A percentile compares a stretch with the other conserved stretches of the same genome.
Evolutionary conservation across 2,888 invertebrate genomes (phyloP).

Genomic region (Tuta absoluta): DNA sequence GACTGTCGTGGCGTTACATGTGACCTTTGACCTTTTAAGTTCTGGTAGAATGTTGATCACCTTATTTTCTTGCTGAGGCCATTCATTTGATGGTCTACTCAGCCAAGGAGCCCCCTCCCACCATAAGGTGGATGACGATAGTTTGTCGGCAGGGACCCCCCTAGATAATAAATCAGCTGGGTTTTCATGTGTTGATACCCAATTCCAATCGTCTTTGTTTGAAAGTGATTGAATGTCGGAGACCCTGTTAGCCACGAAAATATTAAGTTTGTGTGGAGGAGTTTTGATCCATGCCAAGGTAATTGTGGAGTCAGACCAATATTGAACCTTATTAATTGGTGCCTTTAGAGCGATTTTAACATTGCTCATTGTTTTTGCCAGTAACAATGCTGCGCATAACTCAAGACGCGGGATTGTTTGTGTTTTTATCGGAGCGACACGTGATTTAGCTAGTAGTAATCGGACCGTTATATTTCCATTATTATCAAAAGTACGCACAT

Average conservation of each 20-base stretch:
- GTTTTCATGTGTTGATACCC: conserved; percentile 3
- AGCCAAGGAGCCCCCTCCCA: background rate
- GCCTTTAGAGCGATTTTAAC: no score
- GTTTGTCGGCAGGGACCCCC: background rate
- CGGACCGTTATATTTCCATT: no score
- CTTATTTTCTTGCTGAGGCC: background rate
- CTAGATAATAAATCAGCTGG: conserved; percentile 2
- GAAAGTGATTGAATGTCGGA: background rate
- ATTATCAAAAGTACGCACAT: no score
- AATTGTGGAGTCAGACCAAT: conserved; percentile 31
- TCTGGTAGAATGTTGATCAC: no score
- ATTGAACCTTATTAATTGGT: no score
- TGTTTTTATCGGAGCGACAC: no score
- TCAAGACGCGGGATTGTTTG: no score
- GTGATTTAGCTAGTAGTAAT: no score
- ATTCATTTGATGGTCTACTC: no score
- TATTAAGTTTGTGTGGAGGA: background rate
- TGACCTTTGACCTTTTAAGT: background rate
- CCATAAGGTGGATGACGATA: background rate
- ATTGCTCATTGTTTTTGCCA: no score
- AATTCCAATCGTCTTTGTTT: background rate
- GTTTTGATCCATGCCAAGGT: background rate
- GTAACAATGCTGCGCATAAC: no score
- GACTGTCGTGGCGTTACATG: no score
- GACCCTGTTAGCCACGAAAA: background rate